These are phyloP conservation scores for Cathartes aura DNA, from an alignment of 2,113 vertebrate species.

Conservation along the genomic window DNA sequence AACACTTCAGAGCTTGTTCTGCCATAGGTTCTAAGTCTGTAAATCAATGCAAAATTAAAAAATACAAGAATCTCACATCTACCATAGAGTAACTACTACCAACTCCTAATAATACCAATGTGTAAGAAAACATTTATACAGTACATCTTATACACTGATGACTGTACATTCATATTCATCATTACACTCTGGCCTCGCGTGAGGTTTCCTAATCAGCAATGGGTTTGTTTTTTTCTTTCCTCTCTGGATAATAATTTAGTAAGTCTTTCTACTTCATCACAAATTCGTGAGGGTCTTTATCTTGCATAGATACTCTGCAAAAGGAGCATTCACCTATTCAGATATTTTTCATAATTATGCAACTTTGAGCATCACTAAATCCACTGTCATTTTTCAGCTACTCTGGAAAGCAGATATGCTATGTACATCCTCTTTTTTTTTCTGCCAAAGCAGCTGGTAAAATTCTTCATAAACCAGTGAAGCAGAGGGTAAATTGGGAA, in stretches of 20 bases:
- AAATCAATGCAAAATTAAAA: neutral
- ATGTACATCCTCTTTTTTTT: neutral
- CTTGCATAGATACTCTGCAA: neutral
- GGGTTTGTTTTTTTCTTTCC: neutral
- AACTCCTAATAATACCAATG: neutral
- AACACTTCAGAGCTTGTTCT: neutral
- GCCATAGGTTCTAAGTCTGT: neutral
- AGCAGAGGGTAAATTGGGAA: slow-evolving; percentile 19
- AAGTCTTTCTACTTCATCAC: neutral
- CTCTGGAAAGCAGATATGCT: neutral
- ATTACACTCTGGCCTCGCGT: neutral
- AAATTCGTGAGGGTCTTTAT: neutral
- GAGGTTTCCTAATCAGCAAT: neutral
- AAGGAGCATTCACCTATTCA: neutral
- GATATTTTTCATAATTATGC: neutral
- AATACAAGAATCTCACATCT: neutral
- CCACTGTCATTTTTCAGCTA: neutral
- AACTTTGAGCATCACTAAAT: neutral
- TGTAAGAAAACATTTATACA: neutral
- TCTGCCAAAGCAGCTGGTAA: neutral
- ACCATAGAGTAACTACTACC: neutral
- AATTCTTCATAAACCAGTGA: slow-evolving; percentile 36
- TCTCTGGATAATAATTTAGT: neutral
- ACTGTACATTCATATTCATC: neutral
- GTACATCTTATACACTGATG: neutral